Evolutionary conservation across 2,888 invertebrate genomes (phyloP).

Genomic region (Ypsolopha scabrella): DNA sequence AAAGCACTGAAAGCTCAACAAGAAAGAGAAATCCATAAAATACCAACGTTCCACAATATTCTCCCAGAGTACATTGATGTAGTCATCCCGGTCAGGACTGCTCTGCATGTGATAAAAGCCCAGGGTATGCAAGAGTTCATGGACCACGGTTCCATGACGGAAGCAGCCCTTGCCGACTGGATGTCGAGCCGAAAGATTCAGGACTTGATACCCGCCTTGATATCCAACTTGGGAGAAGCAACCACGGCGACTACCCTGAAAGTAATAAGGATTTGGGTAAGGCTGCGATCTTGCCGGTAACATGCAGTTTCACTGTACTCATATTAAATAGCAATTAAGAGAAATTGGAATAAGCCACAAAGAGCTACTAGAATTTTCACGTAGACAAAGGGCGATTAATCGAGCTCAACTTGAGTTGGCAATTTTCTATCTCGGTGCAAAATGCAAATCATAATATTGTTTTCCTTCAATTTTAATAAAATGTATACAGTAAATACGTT

Average conservation of each 20-base stretch:
- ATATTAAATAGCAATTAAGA: too few relatives aligned
- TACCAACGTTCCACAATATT: slow-evolving; percentile 74
- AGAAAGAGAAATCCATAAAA: background rate
- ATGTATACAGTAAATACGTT: too few relatives aligned
- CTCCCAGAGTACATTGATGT: slow-evolving; percentile 78
- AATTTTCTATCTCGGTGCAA: too few relatives aligned
- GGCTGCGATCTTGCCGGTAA: too few relatives aligned
- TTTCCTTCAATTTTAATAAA: too few relatives aligned
- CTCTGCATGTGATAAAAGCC: slow-evolving; percentile 90
- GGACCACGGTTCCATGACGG: slow-evolving; percentile 76
- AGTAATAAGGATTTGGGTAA: background rate
- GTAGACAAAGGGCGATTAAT: too few relatives aligned
- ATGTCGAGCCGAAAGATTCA: slow-evolving; percentile 69
- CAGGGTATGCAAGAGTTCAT: slow-evolving; percentile 82
- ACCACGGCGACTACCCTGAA: slow-evolving; percentile 51
- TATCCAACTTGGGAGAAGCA: slow-evolving; percentile 65
- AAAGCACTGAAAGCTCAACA: too few relatives aligned
- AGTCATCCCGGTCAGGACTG: slow-evolving; percentile 81
- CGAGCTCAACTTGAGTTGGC: too few relatives aligned
- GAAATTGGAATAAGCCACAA: too few relatives aligned
- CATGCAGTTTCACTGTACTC: too few relatives aligned
- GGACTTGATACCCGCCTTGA: slow-evolving; percentile 61
- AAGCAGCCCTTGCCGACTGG: slow-evolving; percentile 71
- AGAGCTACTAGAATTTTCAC: too few relatives aligned
- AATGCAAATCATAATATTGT: too few relatives aligned